Base-by-base conservation (phyloP, 2,888 invertebrate species). In the Congeria kusceri region DNA sequence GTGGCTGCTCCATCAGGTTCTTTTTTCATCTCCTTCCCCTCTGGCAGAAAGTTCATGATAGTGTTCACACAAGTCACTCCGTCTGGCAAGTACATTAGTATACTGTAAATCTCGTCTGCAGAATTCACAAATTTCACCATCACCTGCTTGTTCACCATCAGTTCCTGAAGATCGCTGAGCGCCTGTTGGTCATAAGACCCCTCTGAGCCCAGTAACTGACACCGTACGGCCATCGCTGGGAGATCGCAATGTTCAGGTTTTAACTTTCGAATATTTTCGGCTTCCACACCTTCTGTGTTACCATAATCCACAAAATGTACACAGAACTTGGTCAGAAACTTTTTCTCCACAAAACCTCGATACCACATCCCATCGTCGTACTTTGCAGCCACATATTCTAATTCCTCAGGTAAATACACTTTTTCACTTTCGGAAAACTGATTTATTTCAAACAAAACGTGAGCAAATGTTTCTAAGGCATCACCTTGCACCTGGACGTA, bases 371-470 rank as follows among this genome's bases (percentile, higher is more conserved):
- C 80, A 58, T 76, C 79, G 1, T 39, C 39, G 28, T 53, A 80
- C 64, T 56, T 58, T 27, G 75, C 80, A 27, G 86, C 88, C 5
- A 83, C 82, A 32, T 68, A 68, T 23, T 80, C 77, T 1, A 80
- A 83, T 4, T 79, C 70, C 0, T 59, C 68, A 18, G 86, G 86
- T 9, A 76, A 80, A 67, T 76, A 76, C 0, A 69, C 53, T n/a
- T 13, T 44, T 15, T 46, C 29, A n/a, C 47, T 7, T 11, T 11
- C 23, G 64, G 70, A 95, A 68, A 94, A 93, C 28, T 92, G 89
- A 5, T 94, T 94, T 84, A 95, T 89, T 9, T 94, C 94, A n/a
- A 92, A 91, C 46, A 90, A 20, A 7, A 53, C 25, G 13, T 25
- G 20, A 5, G 53, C 53, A 23, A 53, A 25, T 9, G 20, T 20